Percentiles rank a stretch among this genome's conserved stretches.
phyloP scores from a whole-genome alignment of 1,140 invertebrate species.

The Anoplophora glabripennis region DNA sequence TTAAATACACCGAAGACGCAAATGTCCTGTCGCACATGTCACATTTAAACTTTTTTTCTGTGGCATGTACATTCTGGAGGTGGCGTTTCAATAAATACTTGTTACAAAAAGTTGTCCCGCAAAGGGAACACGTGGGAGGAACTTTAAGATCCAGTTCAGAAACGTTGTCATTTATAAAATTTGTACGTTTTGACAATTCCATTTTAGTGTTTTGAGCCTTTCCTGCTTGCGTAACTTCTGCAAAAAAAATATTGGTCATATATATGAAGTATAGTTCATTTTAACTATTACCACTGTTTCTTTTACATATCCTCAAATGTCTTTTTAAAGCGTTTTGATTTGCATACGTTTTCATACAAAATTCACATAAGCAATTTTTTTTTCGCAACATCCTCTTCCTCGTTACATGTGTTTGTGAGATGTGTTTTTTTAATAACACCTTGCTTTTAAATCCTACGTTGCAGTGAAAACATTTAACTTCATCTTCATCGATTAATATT shows the following conservation, averaged over 20 bases:
- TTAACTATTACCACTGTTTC: background rate
- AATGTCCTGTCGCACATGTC: conserved; percentile 75
- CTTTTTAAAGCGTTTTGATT: conserved; percentile 10
- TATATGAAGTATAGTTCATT: background rate
- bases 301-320: conserved; percentile 13
- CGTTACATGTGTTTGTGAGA: conserved; percentile 3
- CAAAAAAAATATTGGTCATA: background rate
- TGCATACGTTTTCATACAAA: conserved; percentile 16
- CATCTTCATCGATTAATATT: too few species aligned
- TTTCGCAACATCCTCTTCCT: background rate
- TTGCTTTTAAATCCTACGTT: conserved; percentile 15
- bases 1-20: conserved; percentile 62
- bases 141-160: background rate
- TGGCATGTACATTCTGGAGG: conserved; percentile 52
- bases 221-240: background rate
- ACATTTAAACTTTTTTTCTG: conserved; percentile 61
- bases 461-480: conserved; percentile 25
- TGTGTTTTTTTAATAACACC: conserved; percentile 3
- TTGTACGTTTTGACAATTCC: background rate
- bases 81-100: conserved; percentile 36
- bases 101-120: conserved; percentile 28
- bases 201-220: background rate
- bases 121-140: conserved; percentile 16
- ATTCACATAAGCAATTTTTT: conserved; percentile 12
- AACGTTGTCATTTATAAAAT: conserved; percentile 6